Evolutionary conservation across 2,797 vertebrate genomes (phyloP).

Genomic region (Lemur catta): DNA sequence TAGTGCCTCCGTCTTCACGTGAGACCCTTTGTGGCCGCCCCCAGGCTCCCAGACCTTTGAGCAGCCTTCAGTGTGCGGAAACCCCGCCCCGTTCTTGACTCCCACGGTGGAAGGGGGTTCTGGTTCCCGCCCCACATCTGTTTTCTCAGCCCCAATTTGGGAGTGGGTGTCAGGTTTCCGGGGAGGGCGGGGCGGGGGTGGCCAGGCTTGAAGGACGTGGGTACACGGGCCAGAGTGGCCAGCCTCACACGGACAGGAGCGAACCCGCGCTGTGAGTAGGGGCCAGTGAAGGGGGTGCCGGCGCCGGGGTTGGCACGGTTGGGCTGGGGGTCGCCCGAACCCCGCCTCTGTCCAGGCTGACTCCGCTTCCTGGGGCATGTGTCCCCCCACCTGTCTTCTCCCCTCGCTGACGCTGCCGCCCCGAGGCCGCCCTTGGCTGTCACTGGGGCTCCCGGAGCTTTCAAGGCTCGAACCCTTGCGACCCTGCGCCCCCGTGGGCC

Average conservation of each 20-base stretch:
- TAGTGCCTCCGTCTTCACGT: conserved; percentile 52
- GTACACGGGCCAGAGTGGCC: conserved; percentile 64
- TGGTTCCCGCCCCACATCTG: background rate
- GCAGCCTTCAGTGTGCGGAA: background rate
- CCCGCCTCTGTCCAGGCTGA: background rate
- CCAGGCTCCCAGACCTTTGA: background rate
- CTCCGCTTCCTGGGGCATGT: background rate
- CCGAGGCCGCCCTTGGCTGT: background rate
- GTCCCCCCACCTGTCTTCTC: background rate
- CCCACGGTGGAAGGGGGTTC: background rate
- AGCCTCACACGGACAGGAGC: background rate
- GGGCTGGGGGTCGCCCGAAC: background rate
- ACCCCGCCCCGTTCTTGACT: background rate
- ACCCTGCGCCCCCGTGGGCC: background rate
- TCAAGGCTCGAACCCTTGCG: background rate
- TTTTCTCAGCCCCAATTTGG: conserved; percentile 65
- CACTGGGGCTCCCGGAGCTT: background rate
- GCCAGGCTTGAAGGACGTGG: conserved; percentile 70
- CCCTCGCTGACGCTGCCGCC: background rate
- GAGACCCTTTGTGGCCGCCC: background rate
- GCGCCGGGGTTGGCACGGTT: background rate
- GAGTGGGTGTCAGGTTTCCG: conserved; percentile 60
- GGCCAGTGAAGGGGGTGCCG: background rate
- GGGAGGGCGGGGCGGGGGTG: background rate
- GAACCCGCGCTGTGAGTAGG: conserved; percentile 47